Conservation (phyloP, 2,797 vertebrate species). For the Carduelis carduelis region DNA sequence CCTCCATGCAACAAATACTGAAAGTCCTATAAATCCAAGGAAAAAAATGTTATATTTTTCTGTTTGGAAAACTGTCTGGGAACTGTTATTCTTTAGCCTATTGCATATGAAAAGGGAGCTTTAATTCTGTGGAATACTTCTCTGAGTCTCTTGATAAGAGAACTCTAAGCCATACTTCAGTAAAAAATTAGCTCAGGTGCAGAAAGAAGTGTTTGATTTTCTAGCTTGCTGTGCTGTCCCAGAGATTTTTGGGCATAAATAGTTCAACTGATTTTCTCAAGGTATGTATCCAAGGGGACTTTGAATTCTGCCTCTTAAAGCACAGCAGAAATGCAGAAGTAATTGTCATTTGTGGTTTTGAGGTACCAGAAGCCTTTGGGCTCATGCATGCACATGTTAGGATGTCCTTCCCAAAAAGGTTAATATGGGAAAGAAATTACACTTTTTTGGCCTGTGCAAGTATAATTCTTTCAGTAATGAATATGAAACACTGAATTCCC, state of each 20-base stretch:
- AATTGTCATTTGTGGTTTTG: neutral
- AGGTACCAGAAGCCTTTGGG: neutral
- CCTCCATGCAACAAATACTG: neutral
- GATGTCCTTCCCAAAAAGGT: neutral
- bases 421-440: neutral
- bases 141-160: neutral
- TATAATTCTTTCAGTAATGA: neutral
- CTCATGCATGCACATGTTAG: neutral
- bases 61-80: neutral
- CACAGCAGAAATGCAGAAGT: neutral
- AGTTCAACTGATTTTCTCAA: neutral
- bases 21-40: neutral
- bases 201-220: neutral
- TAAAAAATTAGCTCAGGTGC: neutral
- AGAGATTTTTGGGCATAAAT: neutral
- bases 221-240: neutral
- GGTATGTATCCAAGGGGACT: neutral
- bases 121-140: neutral
- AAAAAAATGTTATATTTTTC: neutral
- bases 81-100: neutral
- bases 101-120: neutral
- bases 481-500: neutral
- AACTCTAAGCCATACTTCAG: neutral
- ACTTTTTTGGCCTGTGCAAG: neutral
- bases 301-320: neutral